phyloP scores from a whole-genome alignment of 2,888 invertebrate genomes.

The Aleiodes testaceus region DNA sequence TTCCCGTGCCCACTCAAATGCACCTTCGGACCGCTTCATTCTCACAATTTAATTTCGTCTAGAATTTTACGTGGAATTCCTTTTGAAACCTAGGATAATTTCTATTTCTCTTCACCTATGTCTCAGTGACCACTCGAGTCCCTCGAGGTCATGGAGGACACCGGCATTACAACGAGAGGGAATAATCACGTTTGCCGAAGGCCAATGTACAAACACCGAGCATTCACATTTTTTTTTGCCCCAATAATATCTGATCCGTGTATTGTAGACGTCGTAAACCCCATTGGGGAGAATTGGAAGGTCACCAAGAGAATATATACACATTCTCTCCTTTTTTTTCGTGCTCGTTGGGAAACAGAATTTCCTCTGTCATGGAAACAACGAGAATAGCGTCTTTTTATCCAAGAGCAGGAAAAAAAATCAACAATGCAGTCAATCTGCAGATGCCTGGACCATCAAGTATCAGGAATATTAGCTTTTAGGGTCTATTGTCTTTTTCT shows the following conservation, averaged over 20 bases:
- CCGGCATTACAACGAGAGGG: slow-evolving; percentile 31
- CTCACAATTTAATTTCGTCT: no score
- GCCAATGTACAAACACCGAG: slow-evolving; percentile 24
- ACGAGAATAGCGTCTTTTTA: neutral
- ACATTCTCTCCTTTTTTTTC: neutral
- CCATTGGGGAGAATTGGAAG: slow-evolving; percentile 23
- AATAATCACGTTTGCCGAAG: slow-evolving; percentile 37
- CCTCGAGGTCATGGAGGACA: slow-evolving; percentile 37
- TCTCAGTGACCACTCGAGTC: no score
- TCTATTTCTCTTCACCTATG: no score
- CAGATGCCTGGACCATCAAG: slow-evolving; percentile 64
- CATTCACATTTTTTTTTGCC: slow-evolving; percentile 47
- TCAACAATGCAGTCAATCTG: neutral
- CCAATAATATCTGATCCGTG: slow-evolving; percentile 48
- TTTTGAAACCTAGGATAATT: no score
- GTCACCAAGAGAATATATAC: slow-evolving; percentile 17
- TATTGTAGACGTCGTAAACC: slow-evolving; percentile 32
- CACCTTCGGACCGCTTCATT: no score
- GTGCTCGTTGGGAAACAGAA: neutral
- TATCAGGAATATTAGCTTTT: slow-evolving; percentile 69
- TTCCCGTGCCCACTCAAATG: no score
- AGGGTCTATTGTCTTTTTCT: slow-evolving; percentile 56
- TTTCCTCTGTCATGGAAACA: slow-evolving; percentile 9
- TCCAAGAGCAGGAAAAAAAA: no score
- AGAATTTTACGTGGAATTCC: no score